phyloP scores from a whole-genome alignment of 2,113 vertebrate species.

The Larimichthys polyactis region DNA sequence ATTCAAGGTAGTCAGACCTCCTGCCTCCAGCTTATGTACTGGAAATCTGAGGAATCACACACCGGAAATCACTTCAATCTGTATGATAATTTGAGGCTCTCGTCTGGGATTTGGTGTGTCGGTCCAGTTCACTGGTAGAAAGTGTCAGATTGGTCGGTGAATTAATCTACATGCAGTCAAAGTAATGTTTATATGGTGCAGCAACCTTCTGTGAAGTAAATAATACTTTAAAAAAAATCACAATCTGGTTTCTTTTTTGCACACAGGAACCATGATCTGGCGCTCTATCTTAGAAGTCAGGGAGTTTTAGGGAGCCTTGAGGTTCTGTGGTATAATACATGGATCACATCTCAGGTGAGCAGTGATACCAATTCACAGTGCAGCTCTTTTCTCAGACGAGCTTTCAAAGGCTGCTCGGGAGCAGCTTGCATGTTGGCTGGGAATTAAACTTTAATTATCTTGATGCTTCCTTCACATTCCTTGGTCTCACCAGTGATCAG shows the following conservation, averaged over 20 bases:
- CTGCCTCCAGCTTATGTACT: slow-evolving; percentile 47
- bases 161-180: slow-evolving; percentile 43
- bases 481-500: slow-evolving; percentile 23
- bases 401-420: slow-evolving; percentile 55
- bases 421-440: slow-evolving; percentile 60
- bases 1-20: slow-evolving; percentile 60
- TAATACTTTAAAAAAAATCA: slow-evolving; percentile 3
- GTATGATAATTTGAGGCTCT: slow-evolving; percentile 67
- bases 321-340: background rate
- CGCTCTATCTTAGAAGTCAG: background rate
- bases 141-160: slow-evolving; percentile 37
- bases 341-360: slow-evolving; percentile 19
- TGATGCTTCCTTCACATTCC: slow-evolving; percentile 58
- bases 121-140: slow-evolving; percentile 38
- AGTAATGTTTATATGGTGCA: slow-evolving; percentile 13
- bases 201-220: slow-evolving; percentile 17
- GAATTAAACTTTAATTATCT: slow-evolving; percentile 81
- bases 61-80: slow-evolving; percentile 69
- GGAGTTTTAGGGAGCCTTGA: background rate
- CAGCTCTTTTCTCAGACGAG: slow-evolving; percentile 23
- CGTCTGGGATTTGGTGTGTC: slow-evolving; percentile 46
- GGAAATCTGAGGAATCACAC: slow-evolving; percentile 67
- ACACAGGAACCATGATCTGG: background rate
- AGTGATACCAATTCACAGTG: slow-evolving; percentile 19
- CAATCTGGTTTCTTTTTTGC: background rate